Percentiles rank a stretch among this genome's conserved stretches.
Conservation (phyloP, 2,797 vertebrate genomes). For the Sebastes diaconus region DNA sequence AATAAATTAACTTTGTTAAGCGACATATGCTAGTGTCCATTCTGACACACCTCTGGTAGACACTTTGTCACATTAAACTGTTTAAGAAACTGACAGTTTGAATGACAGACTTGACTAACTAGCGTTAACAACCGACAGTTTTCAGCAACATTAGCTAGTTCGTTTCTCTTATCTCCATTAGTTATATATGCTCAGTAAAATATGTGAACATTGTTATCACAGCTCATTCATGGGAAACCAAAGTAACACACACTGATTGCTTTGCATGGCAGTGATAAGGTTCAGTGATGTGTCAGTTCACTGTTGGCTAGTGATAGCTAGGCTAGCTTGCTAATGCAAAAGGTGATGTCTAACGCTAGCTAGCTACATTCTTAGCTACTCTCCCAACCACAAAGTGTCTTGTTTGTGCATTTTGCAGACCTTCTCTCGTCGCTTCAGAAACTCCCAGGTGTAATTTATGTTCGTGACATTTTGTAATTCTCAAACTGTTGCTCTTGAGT, state of each 20-base stretch:
- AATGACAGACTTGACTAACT: conserved; percentile 47
- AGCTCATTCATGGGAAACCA: neutral
- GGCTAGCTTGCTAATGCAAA: conserved; percentile 47
- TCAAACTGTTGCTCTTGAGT: conserved; percentile 36
- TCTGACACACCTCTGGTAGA: neutral
- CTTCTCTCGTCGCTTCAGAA: neutral
- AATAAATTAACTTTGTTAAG: conserved; percentile 23
- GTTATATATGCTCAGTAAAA: neutral
- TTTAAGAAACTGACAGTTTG: conserved; percentile 8
- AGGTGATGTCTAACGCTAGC: conserved; percentile 22
- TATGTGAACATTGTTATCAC: neutral
- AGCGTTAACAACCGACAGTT: neutral
- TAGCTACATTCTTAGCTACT: neutral
- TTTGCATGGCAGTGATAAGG: conserved; percentile 15
- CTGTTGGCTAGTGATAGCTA: conserved; percentile 42
- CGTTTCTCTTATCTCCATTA: neutral
- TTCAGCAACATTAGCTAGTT: neutral
- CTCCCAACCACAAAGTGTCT: neutral
- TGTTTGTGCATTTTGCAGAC: neutral
- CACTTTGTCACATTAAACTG: neutral
- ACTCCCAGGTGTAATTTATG: neutral
- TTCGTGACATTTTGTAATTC: neutral
- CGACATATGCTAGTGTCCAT: neutral
- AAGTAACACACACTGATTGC: neutral
- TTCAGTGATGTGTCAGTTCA: conserved; percentile 62